Evolutionary conservation across 1,140 invertebrate species (phyloP).

Genomic region (Chlorops oryzae): DNA sequence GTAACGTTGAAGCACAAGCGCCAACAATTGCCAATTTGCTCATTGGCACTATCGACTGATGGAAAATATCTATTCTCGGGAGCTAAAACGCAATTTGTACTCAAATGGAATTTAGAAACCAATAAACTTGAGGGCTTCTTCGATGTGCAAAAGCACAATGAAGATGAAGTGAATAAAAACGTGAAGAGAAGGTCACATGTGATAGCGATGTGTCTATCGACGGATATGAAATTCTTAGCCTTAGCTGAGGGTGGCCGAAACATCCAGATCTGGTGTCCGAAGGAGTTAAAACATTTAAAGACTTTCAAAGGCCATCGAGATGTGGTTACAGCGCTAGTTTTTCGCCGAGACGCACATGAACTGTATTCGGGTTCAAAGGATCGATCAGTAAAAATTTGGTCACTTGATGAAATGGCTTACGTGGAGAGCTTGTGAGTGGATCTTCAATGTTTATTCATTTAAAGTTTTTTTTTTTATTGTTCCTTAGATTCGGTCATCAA

Average conservation of each 20-base stretch:
- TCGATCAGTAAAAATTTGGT: conserved; percentile 86
- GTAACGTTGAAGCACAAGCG: conserved; percentile 60
- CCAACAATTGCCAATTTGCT: conserved; percentile 75
- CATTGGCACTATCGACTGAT: conserved; percentile 71
- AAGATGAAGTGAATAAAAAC: conserved; percentile 52
- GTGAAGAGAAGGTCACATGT: conserved; percentile 52
- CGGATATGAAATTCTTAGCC: conserved; percentile 78
- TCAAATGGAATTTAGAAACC: conserved; percentile 69
- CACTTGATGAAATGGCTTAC: conserved; percentile 90
- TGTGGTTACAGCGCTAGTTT: conserved; percentile 70
- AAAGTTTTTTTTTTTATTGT: background rate
- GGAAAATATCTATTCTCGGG: conserved; percentile 70
- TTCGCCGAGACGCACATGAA: conserved; percentile 81
- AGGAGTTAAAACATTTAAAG: conserved; percentile 68
- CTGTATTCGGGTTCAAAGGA: conserved; percentile 82
- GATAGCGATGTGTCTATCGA: conserved; percentile 69
- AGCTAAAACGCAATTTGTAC: conserved; percentile 79
- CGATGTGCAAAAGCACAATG: conserved; percentile 46
- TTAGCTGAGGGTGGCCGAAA: conserved; percentile 69
- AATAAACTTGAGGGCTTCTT: conserved; percentile 28
- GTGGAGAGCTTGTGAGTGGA: conserved; percentile 78
- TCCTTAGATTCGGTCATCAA: conserved; percentile 79
- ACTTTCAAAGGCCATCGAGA: conserved; percentile 76
- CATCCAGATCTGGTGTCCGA: conserved; percentile 80
- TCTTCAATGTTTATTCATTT: background rate